A percentile compares a stretch with the other conserved stretches of the same genome.
These are phyloP conservation scores for Esox niger DNA, from an alignment of 2,113 vertebrate genomes.

Conservation along the genomic window DNA sequence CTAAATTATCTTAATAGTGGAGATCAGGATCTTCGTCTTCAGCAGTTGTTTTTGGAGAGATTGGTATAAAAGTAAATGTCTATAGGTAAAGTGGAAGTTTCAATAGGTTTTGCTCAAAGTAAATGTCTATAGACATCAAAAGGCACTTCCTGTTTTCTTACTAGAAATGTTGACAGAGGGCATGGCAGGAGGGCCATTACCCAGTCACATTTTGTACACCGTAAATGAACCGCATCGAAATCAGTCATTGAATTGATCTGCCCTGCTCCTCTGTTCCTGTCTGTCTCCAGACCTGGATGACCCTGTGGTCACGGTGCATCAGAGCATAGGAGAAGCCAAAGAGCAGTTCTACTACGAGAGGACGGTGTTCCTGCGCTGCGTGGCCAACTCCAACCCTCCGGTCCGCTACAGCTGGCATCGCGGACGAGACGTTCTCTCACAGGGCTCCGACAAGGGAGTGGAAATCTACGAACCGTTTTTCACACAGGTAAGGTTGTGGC, in stretches of 20 bases:
- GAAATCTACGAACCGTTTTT: constrained; percentile 99
- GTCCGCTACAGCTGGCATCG: constrained; percentile 97
- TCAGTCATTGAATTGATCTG: background rate
- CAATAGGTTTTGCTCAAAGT: no score
- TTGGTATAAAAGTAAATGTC: no score
- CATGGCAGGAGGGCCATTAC: no score
- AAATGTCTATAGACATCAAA: no score
- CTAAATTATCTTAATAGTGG: no score
- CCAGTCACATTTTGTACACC: no score
- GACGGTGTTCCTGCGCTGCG: constrained; percentile 94
- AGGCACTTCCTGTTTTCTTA: no score
- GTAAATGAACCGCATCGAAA: no score
- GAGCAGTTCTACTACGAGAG: constrained; percentile 98
- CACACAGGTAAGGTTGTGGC: constrained; percentile 84
- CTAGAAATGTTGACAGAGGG: no score
- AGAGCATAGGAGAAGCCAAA: constrained; percentile 97
- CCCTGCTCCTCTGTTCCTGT: constrained; percentile 3
- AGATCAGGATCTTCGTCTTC: no score
- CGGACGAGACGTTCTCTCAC: constrained; percentile 88
- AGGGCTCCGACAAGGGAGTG: constrained; percentile 96
- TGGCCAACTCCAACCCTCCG: constrained; percentile 94
- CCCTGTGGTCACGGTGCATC: constrained; percentile 93
- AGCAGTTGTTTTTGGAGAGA: no score
- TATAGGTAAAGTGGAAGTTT: no score
- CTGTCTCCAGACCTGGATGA: constrained; percentile 88